phyloP scores from a whole-genome alignment of 1,140 invertebrate species.

The Drosophila asahinai region DNA sequence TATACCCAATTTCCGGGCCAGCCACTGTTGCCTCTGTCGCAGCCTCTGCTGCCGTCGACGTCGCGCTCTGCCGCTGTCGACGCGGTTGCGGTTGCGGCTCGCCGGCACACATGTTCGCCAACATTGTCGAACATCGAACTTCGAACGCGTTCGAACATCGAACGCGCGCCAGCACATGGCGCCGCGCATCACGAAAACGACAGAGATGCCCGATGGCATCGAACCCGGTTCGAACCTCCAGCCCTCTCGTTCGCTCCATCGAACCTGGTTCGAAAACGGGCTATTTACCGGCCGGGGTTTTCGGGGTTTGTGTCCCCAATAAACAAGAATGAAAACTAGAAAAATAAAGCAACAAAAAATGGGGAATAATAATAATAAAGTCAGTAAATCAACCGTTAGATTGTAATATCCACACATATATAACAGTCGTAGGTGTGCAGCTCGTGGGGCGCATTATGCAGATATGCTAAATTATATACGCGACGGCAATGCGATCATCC shows the following conservation, averaged over 20 bases:
- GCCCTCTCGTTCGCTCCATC: constrained; percentile 9
- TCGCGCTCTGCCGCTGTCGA: constrained; percentile 6
- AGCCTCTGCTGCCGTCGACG: constrained; percentile 7
- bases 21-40: constrained; percentile 11
- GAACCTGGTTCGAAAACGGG: constrained; percentile 39
- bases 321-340: constrained; percentile 19
- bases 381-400: constrained; percentile 37
- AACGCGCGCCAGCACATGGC: not conserved
- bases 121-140: constrained; percentile 28
- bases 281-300: constrained; percentile 20
- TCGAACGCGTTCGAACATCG: constrained; percentile 11
- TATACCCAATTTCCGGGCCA: not conserved
- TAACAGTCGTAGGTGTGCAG: not conserved
- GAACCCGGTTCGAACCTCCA: not conserved
- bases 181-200: constrained; percentile 54
- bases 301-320: constrained; percentile 70
- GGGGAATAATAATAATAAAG: constrained; percentile 16
- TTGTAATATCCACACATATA: not conserved
- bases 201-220: constrained; percentile 31
- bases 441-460: constrained; percentile 38
- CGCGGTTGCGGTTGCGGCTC: constrained; percentile 42
- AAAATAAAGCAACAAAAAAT: not conserved
- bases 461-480: constrained; percentile 26
- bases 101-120: constrained; percentile 17
- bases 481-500: constrained; percentile 33